phyloP scores from a whole-genome alignment of 1,140 invertebrate species.

The Acromyrmex echinatior region DNA sequence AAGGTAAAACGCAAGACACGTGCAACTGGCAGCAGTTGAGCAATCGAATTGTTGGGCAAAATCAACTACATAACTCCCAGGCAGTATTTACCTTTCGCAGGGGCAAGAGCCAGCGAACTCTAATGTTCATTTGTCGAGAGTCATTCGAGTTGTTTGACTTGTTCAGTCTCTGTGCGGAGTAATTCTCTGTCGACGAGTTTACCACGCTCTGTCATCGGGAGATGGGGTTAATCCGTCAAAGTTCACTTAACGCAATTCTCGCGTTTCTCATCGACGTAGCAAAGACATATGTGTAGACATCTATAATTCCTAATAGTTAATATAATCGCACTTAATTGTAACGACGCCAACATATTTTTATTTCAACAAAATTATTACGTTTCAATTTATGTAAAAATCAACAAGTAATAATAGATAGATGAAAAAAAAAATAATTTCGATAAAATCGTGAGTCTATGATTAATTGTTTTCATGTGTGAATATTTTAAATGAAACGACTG shows the following conservation, averaged over 20 bases:
- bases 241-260: conserved; percentile 50
- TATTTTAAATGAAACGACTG: too few species aligned
- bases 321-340: neutral
- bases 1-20: conserved; percentile 38
- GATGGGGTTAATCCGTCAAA: conserved; percentile 64
- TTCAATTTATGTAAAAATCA: neutral
- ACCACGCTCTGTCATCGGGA: conserved; percentile 29
- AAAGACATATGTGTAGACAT: neutral
- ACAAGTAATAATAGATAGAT: neutral
- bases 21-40: conserved; percentile 53
- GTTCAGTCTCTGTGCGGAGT: conserved; percentile 50
- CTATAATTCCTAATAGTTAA: neutral
- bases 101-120: conserved; percentile 50
- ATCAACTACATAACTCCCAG: conserved; percentile 56
- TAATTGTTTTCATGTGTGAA: too few species aligned
- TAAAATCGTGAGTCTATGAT: too few species aligned
- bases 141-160: conserved; percentile 73
- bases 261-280: conserved; percentile 12
- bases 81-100: conserved; percentile 52
- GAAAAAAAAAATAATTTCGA: too few species aligned
- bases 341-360: neutral
- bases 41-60: conserved; percentile 61
- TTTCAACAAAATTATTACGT: neutral
- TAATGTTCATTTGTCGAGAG: conserved; percentile 71
- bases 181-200: conserved; percentile 55